These are phyloP conservation scores for Hyaena hyaena DNA, from an alignment of 2,113 vertebrate species.

Conservation along the genomic window DNA sequence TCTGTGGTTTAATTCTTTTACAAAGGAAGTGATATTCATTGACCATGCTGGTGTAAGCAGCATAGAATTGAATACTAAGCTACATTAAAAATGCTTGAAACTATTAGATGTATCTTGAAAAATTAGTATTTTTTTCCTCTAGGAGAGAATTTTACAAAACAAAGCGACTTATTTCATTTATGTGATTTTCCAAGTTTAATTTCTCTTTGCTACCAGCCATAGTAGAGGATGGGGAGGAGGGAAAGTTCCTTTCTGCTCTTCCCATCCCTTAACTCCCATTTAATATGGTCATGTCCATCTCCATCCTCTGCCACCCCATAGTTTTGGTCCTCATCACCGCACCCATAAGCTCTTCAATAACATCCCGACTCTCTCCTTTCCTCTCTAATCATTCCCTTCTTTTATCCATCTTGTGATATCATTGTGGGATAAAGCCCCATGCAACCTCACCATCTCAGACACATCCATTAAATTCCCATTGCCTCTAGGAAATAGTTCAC, in stretches of 20 bases:
- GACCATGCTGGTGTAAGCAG: not conserved
- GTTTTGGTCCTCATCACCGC: not conserved
- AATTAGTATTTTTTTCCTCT: not conserved
- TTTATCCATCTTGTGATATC: not conserved
- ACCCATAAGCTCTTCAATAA: not conserved
- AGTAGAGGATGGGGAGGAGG: too few relatives aligned
- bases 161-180: not conserved
- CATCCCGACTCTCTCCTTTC: not conserved
- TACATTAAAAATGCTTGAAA: not conserved
- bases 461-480: not conserved
- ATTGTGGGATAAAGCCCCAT: not conserved
- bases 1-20: not conserved
- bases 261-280: not conserved
- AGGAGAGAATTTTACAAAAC: not conserved
- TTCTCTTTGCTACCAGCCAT: not conserved
- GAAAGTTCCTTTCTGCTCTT: not conserved
- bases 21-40: not conserved
- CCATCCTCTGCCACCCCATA: too few relatives aligned
- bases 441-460: not conserved
- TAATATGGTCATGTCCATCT: not conserved
- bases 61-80: not conserved
- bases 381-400: not conserved
- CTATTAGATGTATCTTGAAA: not conserved
- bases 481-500: not conserved
- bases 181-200: not conserved